A percentile compares a stretch with the other conserved stretches of the same genome.
phyloP scores from a whole-genome alignment of 1,140 invertebrate genomes.

The Eriocheir sinensis region DNA sequence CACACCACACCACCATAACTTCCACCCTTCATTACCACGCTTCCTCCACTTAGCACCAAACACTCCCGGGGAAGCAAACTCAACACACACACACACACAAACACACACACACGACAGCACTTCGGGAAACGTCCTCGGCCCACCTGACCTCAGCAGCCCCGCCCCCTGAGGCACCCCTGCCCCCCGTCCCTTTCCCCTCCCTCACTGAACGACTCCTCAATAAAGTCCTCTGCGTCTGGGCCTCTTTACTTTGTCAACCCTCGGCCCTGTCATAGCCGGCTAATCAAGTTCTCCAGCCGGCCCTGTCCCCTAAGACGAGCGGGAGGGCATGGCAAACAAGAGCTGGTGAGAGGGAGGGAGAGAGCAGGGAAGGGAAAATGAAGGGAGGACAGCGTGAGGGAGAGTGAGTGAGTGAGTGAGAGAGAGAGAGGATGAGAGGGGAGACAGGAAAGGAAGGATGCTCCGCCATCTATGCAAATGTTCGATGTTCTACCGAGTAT shows the following conservation, averaged over 20 bases:
- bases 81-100: no score
- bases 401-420: constrained; percentile 38
- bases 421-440: constrained; percentile 49
- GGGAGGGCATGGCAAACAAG: constrained; percentile 7
- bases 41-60: neutral
- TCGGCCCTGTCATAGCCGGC: constrained; percentile 43
- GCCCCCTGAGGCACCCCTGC: neutral
- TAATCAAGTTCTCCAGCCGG: constrained; percentile 55
- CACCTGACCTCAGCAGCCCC: neutral
- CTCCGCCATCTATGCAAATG: constrained; percentile 69
- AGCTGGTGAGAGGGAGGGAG: constrained; percentile 8
- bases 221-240: constrained; percentile 34
- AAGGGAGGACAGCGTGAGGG: constrained; percentile 26
- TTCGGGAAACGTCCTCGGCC: neutral
- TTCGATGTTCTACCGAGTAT: constrained; percentile 66
- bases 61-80: neutral
- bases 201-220: constrained; percentile 53
- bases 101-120: neutral
- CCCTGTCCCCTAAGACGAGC: constrained; percentile 26
- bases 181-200: no score
- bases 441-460: neutral
- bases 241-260: constrained; percentile 65
- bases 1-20: neutral
- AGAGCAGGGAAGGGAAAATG: constrained; percentile 34
- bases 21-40: neutral